Conservation (phyloP, 1,140 invertebrate species). For the Drosophila ogumai region DNA sequence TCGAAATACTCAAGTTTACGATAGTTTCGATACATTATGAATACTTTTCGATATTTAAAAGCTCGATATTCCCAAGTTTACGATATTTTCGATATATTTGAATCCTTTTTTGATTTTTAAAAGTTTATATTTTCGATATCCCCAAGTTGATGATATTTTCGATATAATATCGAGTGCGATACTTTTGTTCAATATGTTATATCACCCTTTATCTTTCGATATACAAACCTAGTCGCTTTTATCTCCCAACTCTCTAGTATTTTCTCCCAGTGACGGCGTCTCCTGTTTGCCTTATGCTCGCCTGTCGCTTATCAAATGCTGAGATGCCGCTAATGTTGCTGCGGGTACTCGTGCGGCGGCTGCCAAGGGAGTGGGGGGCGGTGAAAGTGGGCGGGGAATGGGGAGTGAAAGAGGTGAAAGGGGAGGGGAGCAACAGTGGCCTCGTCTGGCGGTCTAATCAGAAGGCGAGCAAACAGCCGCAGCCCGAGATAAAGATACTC, state of each 20-base stretch:
- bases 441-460: constrained; percentile 73
- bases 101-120: no score
- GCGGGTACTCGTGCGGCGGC: constrained; percentile 51
- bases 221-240: no score
- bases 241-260: background rate
- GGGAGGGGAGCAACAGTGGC: constrained; percentile 3
- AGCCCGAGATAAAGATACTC: constrained; percentile 64
- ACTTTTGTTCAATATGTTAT: no score
- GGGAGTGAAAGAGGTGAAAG: constrained; percentile 16
- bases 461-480: constrained; percentile 74
- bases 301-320: constrained; percentile 75
- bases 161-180: no score
- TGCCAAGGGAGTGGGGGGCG: background rate
- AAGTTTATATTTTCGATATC: no score
- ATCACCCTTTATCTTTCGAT: no score
- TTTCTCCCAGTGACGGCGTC: constrained; percentile 5
- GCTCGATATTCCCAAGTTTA: no score
- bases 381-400: background rate
- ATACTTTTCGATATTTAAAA: no score
- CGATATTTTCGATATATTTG: no score
- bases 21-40: no score
- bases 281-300: constrained; percentile 60
- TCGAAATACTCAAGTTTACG: no score
- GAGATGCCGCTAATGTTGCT: constrained; percentile 70
- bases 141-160: no score